phyloP scores from a whole-genome alignment of 2,797 vertebrate species.

The Myotis daubentonii region DNA sequence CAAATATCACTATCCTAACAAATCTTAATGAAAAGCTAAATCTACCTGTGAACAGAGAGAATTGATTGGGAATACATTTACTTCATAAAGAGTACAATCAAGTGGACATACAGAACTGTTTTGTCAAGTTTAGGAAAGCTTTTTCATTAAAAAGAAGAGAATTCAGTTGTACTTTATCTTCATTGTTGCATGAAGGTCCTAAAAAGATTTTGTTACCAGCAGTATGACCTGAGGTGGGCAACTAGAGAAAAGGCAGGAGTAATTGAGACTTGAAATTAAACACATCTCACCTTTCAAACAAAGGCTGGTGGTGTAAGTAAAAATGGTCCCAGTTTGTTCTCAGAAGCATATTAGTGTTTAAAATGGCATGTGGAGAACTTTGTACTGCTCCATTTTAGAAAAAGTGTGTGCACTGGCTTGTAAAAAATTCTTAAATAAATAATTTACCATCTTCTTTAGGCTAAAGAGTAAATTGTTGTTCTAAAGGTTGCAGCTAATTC shows the following conservation, averaged over 20 bases:
- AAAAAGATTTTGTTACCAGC: slow-evolving; percentile 53
- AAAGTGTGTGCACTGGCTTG: not conserved
- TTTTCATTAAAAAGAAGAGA: slow-evolving; percentile 54
- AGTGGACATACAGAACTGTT: slow-evolving; percentile 67
- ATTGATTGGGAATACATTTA: slow-evolving; percentile 70
- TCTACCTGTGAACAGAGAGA: slow-evolving; percentile 65
- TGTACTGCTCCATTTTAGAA: slow-evolving; percentile 1
- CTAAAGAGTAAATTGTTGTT: slow-evolving; percentile 10
- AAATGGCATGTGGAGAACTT: slow-evolving; percentile 34
- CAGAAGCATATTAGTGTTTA: slow-evolving; percentile 46
- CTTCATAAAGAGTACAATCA: slow-evolving; percentile 73
- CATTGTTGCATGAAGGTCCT: not conserved
- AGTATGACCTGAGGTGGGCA: not conserved
- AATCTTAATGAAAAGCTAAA: slow-evolving; percentile 79
- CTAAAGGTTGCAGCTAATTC: not conserved
- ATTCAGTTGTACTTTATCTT: slow-evolving; percentile 44
- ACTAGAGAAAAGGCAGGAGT: slow-evolving; percentile 38
- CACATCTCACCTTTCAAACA: slow-evolving; percentile 50
- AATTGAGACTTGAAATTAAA: slow-evolving; percentile 74
- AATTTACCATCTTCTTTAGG: slow-evolving; percentile 34
- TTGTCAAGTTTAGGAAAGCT: slow-evolving; percentile 69
- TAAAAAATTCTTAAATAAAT: slow-evolving; percentile 52
- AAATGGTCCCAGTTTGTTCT: slow-evolving; percentile 57
- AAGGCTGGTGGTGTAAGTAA: slow-evolving; percentile 54
- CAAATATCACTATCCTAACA: slow-evolving; percentile 77